Evolutionary conservation across 2,888 invertebrate genomes (phyloP).

Genomic region (Eilema griseolum): DNA sequence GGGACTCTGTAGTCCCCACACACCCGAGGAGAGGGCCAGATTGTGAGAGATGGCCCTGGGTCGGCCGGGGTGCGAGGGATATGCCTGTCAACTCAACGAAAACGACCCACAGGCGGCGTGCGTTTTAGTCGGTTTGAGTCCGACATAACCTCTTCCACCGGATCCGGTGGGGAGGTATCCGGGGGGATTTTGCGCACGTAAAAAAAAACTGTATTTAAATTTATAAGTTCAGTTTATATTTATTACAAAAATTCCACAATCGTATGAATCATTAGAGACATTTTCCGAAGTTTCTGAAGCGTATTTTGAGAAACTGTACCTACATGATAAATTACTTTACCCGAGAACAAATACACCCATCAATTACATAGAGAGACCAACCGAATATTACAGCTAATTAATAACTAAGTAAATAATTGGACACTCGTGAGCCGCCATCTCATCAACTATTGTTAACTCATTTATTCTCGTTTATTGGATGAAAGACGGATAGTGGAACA

Average conservation of each 20-base stretch:
- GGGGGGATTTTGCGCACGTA: no score
- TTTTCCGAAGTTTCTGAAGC: background rate
- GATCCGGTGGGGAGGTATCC: no score
- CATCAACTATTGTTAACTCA: constrained; percentile 33
- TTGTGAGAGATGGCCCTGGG: no score
- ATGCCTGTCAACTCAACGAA: no score
- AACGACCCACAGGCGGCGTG: no score
- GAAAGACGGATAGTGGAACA: constrained; percentile 37
- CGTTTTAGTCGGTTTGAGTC: no score
- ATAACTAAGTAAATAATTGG: constrained; percentile 18
- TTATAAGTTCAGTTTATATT: background rate
- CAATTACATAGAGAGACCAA: constrained; percentile 12
- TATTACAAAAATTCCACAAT: constrained; percentile 2
- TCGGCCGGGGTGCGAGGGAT: no score
- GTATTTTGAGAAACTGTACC: background rate
- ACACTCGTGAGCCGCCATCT: constrained; percentile 13
- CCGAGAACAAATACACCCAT: constrained; percentile 9
- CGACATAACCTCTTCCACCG: no score
- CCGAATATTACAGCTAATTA: constrained; percentile 13
- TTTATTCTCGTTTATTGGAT: constrained; percentile 38
- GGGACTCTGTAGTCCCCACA: no score
- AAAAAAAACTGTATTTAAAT: no score
- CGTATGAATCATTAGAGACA: background rate
- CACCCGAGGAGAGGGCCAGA: no score
- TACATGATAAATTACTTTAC: background rate